phyloP scores from a whole-genome alignment of 1,140 invertebrate genomes.

The Oedothorax gibbosus region DNA sequence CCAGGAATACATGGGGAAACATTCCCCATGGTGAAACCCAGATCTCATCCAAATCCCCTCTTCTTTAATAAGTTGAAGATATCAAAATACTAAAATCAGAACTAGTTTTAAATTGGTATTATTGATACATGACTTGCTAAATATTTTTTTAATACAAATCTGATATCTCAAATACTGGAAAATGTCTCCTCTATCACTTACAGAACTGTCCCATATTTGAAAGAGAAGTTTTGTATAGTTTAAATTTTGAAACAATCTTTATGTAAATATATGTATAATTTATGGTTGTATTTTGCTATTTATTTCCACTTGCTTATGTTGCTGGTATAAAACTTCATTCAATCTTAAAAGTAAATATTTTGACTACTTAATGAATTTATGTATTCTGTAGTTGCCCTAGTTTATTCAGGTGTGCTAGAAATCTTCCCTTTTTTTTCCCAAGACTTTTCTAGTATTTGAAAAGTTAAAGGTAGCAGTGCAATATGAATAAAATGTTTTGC shows the following conservation, averaged over 20 bases:
- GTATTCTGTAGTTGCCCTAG: slow-evolving; percentile 7
- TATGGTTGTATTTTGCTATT: slow-evolving; percentile 30
- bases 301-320: slow-evolving; percentile 20
- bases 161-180: too few relatives aligned
- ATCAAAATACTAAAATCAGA: too few relatives aligned
- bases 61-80: too few relatives aligned
- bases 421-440: background rate
- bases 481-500: slow-evolving; percentile 3
- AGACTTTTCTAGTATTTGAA: background rate
- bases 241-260: background rate
- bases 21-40: too few relatives aligned
- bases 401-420: background rate
- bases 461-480: background rate
- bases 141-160: too few relatives aligned
- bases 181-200: too few relatives aligned
- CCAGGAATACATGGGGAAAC: too few relatives aligned
- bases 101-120: too few relatives aligned
- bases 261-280: slow-evolving; percentile 48
- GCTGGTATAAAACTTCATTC: background rate
- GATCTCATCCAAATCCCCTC: too few relatives aligned
- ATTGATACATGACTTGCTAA: too few relatives aligned
- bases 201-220: too few relatives aligned
- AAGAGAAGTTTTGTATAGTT: too few relatives aligned
- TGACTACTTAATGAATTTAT: slow-evolving; percentile 17
- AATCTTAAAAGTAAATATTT: slow-evolving; percentile 4